phyloP scores from a whole-genome alignment of 2,113 vertebrate genomes.

The Caretta caretta region DNA sequence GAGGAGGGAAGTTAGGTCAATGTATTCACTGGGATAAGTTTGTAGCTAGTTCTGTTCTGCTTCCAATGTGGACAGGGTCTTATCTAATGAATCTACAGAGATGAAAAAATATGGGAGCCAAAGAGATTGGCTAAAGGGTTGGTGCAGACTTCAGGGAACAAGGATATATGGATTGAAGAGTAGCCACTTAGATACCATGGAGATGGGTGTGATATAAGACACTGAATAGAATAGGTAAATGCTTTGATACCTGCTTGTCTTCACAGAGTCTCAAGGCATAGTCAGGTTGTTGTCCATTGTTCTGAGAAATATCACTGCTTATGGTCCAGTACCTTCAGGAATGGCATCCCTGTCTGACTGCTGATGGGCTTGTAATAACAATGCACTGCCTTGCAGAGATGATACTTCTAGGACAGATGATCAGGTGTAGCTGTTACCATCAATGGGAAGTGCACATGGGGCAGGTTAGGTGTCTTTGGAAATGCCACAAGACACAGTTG shows the following conservation, averaged over 20 bases:
- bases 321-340: constrained; percentile 17
- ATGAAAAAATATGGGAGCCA: constrained; percentile 4
- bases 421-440: neutral
- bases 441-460: neutral
- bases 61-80: constrained; percentile 41
- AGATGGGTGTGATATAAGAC: constrained; percentile 61
- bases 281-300: constrained; percentile 61
- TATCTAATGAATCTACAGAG: neutral
- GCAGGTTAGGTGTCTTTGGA: neutral
- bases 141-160: constrained; percentile 38
- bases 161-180: constrained; percentile 37
- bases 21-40: neutral
- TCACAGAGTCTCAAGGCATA: constrained; percentile 56
- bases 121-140: constrained; percentile 34
- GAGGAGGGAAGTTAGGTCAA: constrained; percentile 22
- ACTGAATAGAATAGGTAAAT: constrained; percentile 41
- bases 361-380: neutral
- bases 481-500: neutral
- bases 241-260: constrained; percentile 63
- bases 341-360: neutral
- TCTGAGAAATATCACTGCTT: constrained; percentile 40
- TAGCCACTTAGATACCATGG: neutral
- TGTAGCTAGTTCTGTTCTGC: constrained; percentile 15
- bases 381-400: neutral
- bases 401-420: neutral